These are phyloP conservation scores for Eristalis arbustorum DNA, from an alignment of 2,888 invertebrate species.

Conservation along the genomic window DNA sequence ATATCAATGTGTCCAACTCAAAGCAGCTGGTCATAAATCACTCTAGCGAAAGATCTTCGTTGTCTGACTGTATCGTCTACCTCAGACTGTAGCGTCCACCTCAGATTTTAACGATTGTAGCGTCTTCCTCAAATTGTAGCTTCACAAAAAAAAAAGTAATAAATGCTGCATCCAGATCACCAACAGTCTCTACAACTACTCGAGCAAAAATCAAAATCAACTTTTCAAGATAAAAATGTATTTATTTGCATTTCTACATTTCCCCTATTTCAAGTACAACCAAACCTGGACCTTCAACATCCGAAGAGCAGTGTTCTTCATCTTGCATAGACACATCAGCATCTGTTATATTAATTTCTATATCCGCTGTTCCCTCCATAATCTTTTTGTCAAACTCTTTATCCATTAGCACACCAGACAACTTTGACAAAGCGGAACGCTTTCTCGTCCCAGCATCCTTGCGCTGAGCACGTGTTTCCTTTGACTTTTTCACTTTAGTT, in stretches of 20 bases:
- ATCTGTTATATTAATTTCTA: conserved; percentile 28
- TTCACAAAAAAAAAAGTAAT: too few species aligned
- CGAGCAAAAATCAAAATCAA: not conserved
- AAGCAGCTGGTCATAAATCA: too few species aligned
- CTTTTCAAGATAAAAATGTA: not conserved
- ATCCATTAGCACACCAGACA: conserved; percentile 75
- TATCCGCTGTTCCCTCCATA: conserved; percentile 39
- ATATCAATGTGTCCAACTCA: too few species aligned
- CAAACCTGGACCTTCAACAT: not conserved
- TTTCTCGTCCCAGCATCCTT: conserved; percentile 76
- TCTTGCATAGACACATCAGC: not conserved
- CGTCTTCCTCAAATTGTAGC: too few species aligned
- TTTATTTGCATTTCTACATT: not conserved
- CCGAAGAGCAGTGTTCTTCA: not conserved
- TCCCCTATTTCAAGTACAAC: not conserved
- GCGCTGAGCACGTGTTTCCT: conserved; percentile 72
- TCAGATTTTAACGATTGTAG: too few species aligned
- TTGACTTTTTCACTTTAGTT: not conserved
- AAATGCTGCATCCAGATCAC: too few species aligned
- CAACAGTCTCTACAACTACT: too few species aligned
- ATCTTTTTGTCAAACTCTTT: conserved; percentile 73
- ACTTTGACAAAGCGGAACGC: conserved; percentile 73
- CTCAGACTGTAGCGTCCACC: too few species aligned
- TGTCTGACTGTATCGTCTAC: too few species aligned
- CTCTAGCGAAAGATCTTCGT: too few species aligned